Conservation (phyloP, 2,888 invertebrate genomes). For the Lochmaea crataegi region DNA sequence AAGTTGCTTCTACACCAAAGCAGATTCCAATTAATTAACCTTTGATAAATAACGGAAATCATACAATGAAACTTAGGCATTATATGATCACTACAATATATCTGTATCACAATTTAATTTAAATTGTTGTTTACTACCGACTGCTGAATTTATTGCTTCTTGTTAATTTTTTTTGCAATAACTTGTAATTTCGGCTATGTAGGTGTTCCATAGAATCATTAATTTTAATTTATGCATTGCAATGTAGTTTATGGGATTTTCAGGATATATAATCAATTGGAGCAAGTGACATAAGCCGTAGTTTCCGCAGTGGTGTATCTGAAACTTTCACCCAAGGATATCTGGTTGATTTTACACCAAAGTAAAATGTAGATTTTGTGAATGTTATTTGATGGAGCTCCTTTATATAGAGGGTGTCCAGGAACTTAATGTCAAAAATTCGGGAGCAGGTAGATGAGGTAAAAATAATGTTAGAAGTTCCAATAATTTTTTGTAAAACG, state of each 20-base stretch:
- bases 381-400: too few species aligned
- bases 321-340: neutral
- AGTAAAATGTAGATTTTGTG: neutral
- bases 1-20: neutral
- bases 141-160: slow-evolving; percentile 7
- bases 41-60: neutral
- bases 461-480: too few species aligned
- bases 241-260: slow-evolving; percentile 37
- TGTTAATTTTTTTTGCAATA: slow-evolving; percentile 13
- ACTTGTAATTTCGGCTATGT: slow-evolving; percentile 26
- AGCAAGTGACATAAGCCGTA: slow-evolving; percentile 48
- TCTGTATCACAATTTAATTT: neutral
- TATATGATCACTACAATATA: neutral
- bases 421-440: too few species aligned
- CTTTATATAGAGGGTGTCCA: too few species aligned
- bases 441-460: too few species aligned
- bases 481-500: too few species aligned
- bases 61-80: neutral
- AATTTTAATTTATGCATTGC: slow-evolving; percentile 43
- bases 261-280: slow-evolving; percentile 47
- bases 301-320: slow-evolving; percentile 30
- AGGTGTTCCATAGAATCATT: slow-evolving; percentile 43
- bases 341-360: neutral
- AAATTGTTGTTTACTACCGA: slow-evolving; percentile 10
- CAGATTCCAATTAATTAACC: neutral